Percentiles rank a stretch among this genome's conserved stretches.
Conservation (phyloP, 2,888 invertebrate species). For the Choristoneura rosaceana region DNA sequence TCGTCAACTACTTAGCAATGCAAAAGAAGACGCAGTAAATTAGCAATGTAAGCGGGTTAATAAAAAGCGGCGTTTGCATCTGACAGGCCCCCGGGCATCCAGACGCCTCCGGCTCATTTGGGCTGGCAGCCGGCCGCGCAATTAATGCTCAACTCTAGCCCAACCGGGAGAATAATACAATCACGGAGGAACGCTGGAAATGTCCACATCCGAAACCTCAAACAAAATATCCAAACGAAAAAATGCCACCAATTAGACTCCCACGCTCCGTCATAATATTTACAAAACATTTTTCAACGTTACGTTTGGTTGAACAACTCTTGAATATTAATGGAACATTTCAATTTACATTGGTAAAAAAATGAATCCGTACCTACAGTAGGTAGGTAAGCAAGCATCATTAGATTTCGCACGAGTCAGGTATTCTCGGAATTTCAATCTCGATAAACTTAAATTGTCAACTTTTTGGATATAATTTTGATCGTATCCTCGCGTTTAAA, state of each 20-base stretch:
- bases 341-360: slow-evolving; percentile 38
- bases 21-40: slow-evolving; percentile 39
- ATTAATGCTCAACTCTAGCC: slow-evolving; percentile 36
- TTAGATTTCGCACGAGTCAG: background rate
- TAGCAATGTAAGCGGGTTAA: slow-evolving; percentile 40
- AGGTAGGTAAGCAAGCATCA: slow-evolving; percentile 5
- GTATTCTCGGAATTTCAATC: background rate
- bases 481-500: too few relatives aligned
- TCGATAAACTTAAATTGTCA: too few relatives aligned
- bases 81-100: slow-evolving; percentile 46
- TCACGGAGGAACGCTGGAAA: slow-evolving; percentile 14
- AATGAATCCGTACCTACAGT: slow-evolving; percentile 6
- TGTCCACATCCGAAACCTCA: slow-evolving; percentile 9
- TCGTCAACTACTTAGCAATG: slow-evolving; percentile 13
- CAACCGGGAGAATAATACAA: slow-evolving; percentile 26
- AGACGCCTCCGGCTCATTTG: slow-evolving; percentile 33
- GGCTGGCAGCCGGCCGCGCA: slow-evolving; percentile 26
- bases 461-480: too few relatives aligned
- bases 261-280: slow-evolving; percentile 13
- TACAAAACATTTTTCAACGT: slow-evolving; percentile 27
- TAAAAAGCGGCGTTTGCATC: slow-evolving; percentile 47
- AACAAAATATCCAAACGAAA: background rate
- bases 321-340: slow-evolving; percentile 48
- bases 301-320: slow-evolving; percentile 33
- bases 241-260: slow-evolving; percentile 14